These are phyloP conservation scores for Thamnaconus septentrionalis DNA, from an alignment of 2,113 vertebrate species.

Conservation along the genomic window DNA sequence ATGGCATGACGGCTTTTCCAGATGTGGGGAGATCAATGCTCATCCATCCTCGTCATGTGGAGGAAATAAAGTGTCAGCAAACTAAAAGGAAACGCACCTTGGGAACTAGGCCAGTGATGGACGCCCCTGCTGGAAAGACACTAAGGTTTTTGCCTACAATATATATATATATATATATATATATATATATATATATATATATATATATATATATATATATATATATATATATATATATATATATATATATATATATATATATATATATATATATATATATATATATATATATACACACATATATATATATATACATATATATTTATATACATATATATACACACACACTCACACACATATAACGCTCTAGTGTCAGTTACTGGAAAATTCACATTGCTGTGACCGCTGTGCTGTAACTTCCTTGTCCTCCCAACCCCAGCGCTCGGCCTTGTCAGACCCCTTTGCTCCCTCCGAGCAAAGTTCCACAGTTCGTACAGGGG, in stretches of 20 bases:
- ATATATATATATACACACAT: too few species aligned
- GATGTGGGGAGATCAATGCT: not conserved
- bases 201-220: not conserved
- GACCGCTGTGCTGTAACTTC: slow-evolving; percentile 37
- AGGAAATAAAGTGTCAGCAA: slow-evolving; percentile 39
- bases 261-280: slow-evolving; percentile 30
- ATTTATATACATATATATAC: too few species aligned
- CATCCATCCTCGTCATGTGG: slow-evolving; percentile 15
- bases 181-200: slow-evolving; percentile 11
- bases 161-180: slow-evolving; percentile 27
- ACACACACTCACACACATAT: too few species aligned
- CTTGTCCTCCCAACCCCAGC: slow-evolving; percentile 22
- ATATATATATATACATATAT: slow-evolving; percentile 30
- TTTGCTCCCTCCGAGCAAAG: slow-evolving; percentile 1
- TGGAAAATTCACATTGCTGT: not conserved
- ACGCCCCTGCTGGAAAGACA: slow-evolving; percentile 38
- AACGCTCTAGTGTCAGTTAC: too few species aligned
- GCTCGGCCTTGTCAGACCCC: slow-evolving; percentile 6
- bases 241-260: too few species aligned
- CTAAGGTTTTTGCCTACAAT: slow-evolving; percentile 49
- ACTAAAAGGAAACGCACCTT: not conserved
- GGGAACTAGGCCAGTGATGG: slow-evolving; percentile 9
- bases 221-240: slow-evolving; percentile 30
- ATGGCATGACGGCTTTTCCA: slow-evolving; percentile 25
- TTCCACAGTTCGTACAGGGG: slow-evolving; percentile 28